Percentiles rank a stretch among this genome's conserved stretches.
These are phyloP conservation scores for Holotrichia oblita DNA, from an alignment of 1,140 invertebrate genomes.

Conservation along the genomic window DNA sequence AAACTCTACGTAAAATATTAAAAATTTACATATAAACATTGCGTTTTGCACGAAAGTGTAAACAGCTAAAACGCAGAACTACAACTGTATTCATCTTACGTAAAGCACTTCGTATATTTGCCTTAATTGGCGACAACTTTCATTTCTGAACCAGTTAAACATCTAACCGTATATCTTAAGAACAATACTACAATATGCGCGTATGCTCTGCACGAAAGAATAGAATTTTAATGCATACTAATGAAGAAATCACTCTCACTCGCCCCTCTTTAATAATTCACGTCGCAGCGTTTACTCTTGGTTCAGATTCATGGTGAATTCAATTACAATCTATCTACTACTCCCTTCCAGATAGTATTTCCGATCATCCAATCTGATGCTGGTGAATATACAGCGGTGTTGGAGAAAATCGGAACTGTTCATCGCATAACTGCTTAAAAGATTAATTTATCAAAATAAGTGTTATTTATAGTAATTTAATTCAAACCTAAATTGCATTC, in stretches of 20 bases:
- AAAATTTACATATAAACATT: too few relatives aligned
- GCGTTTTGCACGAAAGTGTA: too few relatives aligned
- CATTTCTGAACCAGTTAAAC: too few relatives aligned
- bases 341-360: neutral
- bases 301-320: neutral
- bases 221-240: neutral
- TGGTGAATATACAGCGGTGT: neutral
- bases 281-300: neutral
- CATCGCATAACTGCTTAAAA: too few relatives aligned
- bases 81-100: too few relatives aligned
- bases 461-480: neutral
- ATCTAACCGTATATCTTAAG: too few relatives aligned
- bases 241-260: conserved; percentile 18
- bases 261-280: conserved; percentile 25
- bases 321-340: neutral
- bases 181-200: neutral
- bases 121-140: too few relatives aligned
- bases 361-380: conserved; percentile 18
- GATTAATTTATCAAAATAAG: neutral
- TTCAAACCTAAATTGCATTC: too few relatives aligned
- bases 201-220: neutral
- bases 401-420: neutral
- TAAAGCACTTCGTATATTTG: too few relatives aligned
- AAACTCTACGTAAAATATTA: too few relatives aligned
- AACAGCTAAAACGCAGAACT: too few relatives aligned